Evolutionary conservation across 2,113 vertebrate genomes (phyloP), one percentile per base, ranked within the genome.

Genomic region (Cettia cetti): DNA sequence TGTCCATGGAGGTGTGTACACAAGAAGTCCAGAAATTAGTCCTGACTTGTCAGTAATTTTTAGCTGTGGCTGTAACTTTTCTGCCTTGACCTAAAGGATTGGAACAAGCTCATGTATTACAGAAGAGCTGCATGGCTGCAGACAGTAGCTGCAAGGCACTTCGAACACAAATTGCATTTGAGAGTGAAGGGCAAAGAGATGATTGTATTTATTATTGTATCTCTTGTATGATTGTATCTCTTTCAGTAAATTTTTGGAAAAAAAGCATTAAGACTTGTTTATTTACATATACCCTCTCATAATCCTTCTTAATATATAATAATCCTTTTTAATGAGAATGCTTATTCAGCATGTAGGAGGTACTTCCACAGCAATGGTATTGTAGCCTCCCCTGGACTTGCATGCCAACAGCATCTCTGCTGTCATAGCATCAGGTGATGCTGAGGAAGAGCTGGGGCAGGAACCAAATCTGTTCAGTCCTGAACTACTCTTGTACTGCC

Each of bases 311-410:
- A 31, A 61, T 45, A 40, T 40, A 40, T 40, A 40, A 49, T 42
- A 42, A 42, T 42, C 28, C 10, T 31, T 11, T 7, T 60, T 84
- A 31, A 61, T 45, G 31, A 56, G 45, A 65, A 15, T 31, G 26
- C 10, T 88, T 57, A 22, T 74, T 86, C 24, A 86, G 35, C 21
- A 27, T 0, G 1, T 17, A 19, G 47, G 52, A 66, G 40, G 24
- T 33, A 19, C 15, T 83, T 45, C 31, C 23, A 57, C 39, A 76
- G 40, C 0, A 0, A 17, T 42, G 28, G n/a, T 26, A 13, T 9
- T 45, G n/a, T 15, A 33, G 28, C 13, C 53, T 66, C 11, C 50
- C 13, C 37, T 37, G 45, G 47, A 37, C 30, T 30, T 50, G 28
- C 22, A 22, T 15, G 33, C 60, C 30, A 60, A 19, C 57, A 45